These are phyloP conservation scores for Apis cerana DNA, from an alignment of 1,140 invertebrate genomes.

Conservation along the genomic window DNA sequence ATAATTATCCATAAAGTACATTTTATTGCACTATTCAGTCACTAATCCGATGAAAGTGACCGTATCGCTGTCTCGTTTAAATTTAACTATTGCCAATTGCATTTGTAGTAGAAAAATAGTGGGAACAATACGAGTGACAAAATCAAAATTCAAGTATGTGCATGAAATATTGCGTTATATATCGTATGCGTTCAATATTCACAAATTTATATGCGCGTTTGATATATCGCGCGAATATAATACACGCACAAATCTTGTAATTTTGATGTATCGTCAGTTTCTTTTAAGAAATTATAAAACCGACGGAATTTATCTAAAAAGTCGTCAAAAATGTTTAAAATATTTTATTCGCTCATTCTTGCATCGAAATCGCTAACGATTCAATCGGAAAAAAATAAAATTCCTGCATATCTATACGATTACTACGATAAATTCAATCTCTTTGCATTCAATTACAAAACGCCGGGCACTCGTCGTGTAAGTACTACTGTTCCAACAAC, in stretches of 20 bases:
- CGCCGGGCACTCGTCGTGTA: conserved; percentile 29
- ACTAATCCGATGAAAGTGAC: conserved; percentile 43
- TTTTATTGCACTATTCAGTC: conserved; percentile 74
- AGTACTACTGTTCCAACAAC: conserved; percentile 63
- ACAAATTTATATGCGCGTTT: not conserved
- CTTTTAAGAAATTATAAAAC: not conserved
- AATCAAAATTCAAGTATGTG: conserved; percentile 53
- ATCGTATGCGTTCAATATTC: conserved; percentile 29
- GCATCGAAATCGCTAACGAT: not conserved
- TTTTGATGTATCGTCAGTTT: conserved; percentile 28
- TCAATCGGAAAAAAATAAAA: conserved; percentile 27
- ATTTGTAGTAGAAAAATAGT: conserved; percentile 64
- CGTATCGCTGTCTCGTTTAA: conserved; percentile 37
- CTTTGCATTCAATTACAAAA: conserved; percentile 20
- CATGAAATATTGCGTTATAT: conserved; percentile 17
- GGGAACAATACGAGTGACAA: conserved; percentile 46
- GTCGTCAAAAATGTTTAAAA: conserved; percentile 13
- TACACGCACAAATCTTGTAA: conserved; percentile 25
- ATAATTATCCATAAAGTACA: conserved; percentile 68
- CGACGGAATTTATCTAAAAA: conserved; percentile 15
- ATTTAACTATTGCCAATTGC: conserved; percentile 25
- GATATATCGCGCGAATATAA: not conserved
- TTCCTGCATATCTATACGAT: conserved; percentile 6
- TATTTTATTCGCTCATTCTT: conserved; percentile 14
- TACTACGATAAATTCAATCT: conserved; percentile 17